Conservation (phyloP, 2,113 vertebrate species). For the Parotia lawesii region DNA sequence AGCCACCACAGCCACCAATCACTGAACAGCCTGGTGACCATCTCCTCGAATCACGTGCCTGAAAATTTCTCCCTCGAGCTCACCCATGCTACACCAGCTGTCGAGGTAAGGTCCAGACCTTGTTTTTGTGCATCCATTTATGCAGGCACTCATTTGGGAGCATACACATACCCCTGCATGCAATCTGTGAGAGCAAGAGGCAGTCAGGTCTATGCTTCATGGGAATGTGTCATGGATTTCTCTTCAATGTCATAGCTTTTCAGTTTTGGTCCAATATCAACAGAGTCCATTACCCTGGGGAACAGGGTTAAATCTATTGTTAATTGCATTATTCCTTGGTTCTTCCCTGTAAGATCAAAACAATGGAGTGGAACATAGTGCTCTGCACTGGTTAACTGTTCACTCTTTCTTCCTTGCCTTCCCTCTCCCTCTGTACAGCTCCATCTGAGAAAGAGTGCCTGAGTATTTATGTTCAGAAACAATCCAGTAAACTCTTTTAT, state of each 20-base stretch:
- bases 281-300: neutral
- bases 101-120: constrained; percentile 84
- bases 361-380: neutral
- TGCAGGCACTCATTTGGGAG: constrained; percentile 2
- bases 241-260: neutral
- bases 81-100: constrained; percentile 90
- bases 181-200: neutral
- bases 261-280: neutral
- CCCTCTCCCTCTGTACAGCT: neutral
- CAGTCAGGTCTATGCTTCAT: neutral
- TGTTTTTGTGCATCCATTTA: neutral
- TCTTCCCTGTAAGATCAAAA: neutral
- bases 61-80: constrained; percentile 94
- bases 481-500: neutral
- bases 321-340: neutral
- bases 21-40: constrained; percentile 95
- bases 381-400: neutral
- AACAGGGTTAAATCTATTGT: neutral
- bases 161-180: neutral
- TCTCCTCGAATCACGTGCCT: constrained; percentile 92
- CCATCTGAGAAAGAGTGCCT: neutral
- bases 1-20: constrained; percentile 96
- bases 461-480: neutral
- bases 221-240: neutral
- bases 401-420: neutral